A percentile compares a stretch with the other conserved stretches of the same genome.
Evolutionary conservation across 2,888 invertebrate species (phyloP).

Genomic region (Drepanosiphum platanoidis): DNA sequence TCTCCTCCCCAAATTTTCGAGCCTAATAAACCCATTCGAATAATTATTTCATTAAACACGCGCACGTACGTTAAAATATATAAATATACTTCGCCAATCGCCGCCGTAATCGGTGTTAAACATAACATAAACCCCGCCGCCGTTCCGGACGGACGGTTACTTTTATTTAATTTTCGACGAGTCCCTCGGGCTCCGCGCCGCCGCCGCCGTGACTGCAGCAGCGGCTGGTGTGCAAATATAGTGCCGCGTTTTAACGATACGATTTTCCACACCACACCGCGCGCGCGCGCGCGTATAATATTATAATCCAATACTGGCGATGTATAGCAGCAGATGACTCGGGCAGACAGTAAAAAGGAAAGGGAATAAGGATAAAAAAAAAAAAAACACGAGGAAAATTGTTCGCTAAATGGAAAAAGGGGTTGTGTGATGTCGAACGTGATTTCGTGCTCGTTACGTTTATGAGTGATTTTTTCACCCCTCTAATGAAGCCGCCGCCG

Average conservation of each 20-base stretch:
- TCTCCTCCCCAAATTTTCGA: conserved; percentile 31
- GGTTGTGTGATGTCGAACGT: conserved; percentile 50
- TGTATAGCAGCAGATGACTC: not conserved
- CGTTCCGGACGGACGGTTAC: conserved; percentile 39
- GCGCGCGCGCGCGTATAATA: not conserved
- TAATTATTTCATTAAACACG: conserved; percentile 59
- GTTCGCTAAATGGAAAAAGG: conserved; percentile 28
- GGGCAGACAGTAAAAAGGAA: not conserved
- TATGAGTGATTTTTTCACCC: conserved; percentile 32
- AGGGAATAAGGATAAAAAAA: conserved; percentile 4
- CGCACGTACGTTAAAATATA: not conserved
- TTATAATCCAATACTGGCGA: not conserved
- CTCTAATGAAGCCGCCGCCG: conserved; percentile 16
- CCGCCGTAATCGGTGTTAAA: not conserved
- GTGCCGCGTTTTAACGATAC: not conserved
- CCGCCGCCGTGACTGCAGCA: not conserved
- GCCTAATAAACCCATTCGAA: conserved; percentile 36
- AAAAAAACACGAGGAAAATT: not conserved
- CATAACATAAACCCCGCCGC: not conserved
- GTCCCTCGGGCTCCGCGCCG: not conserved
- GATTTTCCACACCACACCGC: not conserved
- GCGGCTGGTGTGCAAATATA: not conserved
- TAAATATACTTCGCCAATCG: no score
- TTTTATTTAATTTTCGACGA: conserved; percentile 18
- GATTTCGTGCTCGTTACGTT: conserved; percentile 56